Percentiles rank a stretch among this genome's conserved stretches.
These are phyloP conservation scores for Lasioglossum calceatum DNA, from an alignment of 2,888 invertebrate species.

Conservation along the genomic window DNA sequence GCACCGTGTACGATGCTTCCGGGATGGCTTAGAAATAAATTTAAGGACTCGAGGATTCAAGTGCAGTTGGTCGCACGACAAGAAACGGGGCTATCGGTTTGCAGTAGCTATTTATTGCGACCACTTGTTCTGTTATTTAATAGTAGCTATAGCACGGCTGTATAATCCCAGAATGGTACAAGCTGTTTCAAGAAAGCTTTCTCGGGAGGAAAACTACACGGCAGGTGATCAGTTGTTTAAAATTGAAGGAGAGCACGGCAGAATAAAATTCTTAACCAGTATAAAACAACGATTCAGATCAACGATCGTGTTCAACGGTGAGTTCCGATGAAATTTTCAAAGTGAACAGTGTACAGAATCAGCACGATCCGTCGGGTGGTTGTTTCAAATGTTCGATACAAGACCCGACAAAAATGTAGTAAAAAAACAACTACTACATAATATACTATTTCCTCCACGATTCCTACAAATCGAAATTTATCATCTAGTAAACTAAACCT, in stretches of 20 bases:
- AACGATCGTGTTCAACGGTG: background rate
- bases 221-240: background rate
- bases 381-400: too few relatives aligned
- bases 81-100: conserved; percentile 5
- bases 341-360: too few relatives aligned
- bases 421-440: too few relatives aligned
- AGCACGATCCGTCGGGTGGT: too few relatives aligned
- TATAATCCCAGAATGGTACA: background rate
- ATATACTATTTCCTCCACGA: too few relatives aligned
- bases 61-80: background rate
- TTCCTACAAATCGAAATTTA: too few relatives aligned
- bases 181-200: background rate
- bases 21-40: conserved; percentile 1
- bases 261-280: background rate
- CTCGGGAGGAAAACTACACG: background rate
- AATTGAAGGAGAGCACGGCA: background rate
- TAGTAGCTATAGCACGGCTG: background rate
- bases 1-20: background rate
- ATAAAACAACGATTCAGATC: background rate
- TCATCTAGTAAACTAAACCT: too few relatives aligned
- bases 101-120: background rate
- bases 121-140: background rate
- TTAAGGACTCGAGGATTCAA: background rate
- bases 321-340: background rate
- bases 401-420: too few relatives aligned